These are phyloP conservation scores for Pristis pectinata DNA, from an alignment of 2,797 vertebrate species.

Conservation along the genomic window DNA sequence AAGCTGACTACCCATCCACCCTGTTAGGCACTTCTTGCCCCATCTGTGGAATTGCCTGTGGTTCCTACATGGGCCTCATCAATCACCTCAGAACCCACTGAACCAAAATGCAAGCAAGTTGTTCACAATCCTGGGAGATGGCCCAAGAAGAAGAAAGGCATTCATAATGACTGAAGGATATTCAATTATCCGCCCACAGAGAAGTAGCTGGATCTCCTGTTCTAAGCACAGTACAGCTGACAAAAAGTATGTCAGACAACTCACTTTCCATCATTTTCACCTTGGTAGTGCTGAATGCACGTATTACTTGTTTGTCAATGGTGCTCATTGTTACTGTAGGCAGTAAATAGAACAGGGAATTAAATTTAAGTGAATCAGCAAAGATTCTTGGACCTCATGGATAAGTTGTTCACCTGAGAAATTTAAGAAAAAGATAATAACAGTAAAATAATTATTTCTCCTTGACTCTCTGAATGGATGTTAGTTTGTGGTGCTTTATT, in stretches of 20 bases:
- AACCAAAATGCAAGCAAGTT: too few species aligned
- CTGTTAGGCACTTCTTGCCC: too few species aligned
- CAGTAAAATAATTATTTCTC: not conserved
- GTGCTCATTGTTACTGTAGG: not conserved
- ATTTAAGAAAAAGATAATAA: not conserved
- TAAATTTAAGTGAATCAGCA: not conserved
- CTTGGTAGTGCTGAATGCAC: not conserved
- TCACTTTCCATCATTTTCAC: not conserved
- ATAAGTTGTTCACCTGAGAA: not conserved
- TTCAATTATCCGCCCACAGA: not conserved
- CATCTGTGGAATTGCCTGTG: too few species aligned
- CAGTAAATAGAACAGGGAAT: not conserved
- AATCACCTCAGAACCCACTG: too few species aligned
- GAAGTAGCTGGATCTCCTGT: not conserved
- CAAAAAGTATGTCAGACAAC: not conserved
- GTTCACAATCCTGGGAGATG: too few species aligned
- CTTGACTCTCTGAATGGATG: not conserved
- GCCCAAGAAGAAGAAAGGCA: too few species aligned
- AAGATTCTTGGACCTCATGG: not conserved
- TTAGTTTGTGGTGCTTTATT: not conserved
- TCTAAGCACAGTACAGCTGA: not conserved
- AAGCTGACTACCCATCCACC: too few species aligned
- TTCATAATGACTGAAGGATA: not conserved
- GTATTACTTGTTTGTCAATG: not conserved
- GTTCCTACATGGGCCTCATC: too few species aligned